These are phyloP conservation scores for Tigriopus japonicus DNA, from an alignment of 1,140 invertebrate species.

Conservation along the genomic window DNA sequence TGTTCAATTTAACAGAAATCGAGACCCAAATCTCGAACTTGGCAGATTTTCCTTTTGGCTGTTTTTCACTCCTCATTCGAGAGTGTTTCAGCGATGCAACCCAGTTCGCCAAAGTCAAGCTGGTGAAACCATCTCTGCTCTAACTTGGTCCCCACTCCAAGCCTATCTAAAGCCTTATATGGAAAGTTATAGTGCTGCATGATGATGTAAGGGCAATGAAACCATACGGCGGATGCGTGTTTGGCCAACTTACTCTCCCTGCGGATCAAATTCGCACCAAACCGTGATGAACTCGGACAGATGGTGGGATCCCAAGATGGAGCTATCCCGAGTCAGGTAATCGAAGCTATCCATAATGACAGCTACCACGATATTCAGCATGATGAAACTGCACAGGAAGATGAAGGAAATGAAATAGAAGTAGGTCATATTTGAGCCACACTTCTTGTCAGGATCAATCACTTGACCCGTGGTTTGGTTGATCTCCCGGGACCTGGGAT, in stretches of 20 bases:
- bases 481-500: slow-evolving; percentile 18
- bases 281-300: slow-evolving; percentile 39
- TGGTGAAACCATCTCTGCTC: no score
- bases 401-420: slow-evolving; percentile 41
- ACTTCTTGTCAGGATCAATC: slow-evolving; percentile 22
- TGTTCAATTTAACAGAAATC: no score
- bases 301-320: slow-evolving; percentile 42
- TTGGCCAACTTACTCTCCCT: slow-evolving; percentile 19
- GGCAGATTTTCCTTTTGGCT: no score
- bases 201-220: no score
- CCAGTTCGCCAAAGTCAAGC: no score
- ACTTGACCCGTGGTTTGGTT: slow-evolving; percentile 15
- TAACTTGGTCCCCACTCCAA: no score
- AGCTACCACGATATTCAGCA: slow-evolving; percentile 21
- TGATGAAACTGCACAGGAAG: slow-evolving; percentile 42
- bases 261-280: slow-evolving; percentile 42
- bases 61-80: no score
- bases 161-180: no score
- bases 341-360: slow-evolving; percentile 29
- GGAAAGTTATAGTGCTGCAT: no score
- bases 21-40: no score
- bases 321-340: slow-evolving; percentile 39
- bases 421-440: slow-evolving; percentile 37
- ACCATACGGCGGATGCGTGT: not conserved
- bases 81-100: no score